Conservation (phyloP, 2,113 vertebrate genomes). For the Rhinoderma darwinii region DNA sequence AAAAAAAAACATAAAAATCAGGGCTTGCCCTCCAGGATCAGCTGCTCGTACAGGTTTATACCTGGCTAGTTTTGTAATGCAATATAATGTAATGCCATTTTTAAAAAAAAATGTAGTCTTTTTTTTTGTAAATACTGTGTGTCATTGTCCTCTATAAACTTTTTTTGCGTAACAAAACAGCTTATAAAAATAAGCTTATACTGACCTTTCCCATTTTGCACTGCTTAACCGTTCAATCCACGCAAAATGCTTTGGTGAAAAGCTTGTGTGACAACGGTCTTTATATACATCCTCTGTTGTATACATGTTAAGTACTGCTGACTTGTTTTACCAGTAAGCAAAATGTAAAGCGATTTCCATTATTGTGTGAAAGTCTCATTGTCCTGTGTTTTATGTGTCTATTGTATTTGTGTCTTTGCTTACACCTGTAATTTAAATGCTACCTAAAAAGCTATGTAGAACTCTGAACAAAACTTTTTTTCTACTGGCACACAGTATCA, state of each 20-base stretch:
- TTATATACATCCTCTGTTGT: conserved; percentile 26
- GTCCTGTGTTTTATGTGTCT: conserved; percentile 4
- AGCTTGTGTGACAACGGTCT: background rate
- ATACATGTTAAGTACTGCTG: conserved; percentile 26
- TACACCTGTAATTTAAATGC: conserved; percentile 8
- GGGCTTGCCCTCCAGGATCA: background rate
- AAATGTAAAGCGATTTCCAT: background rate
- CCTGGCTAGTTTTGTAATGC: background rate
- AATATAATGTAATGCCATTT: background rate
- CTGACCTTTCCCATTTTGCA: conserved; percentile 41
- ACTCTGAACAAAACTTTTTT: background rate
- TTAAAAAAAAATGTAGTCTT: background rate
- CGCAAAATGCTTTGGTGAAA: background rate
- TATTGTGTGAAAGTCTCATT: background rate
- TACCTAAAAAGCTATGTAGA: conserved; percentile 15
- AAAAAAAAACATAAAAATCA: background rate
- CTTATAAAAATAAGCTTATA: background rate
- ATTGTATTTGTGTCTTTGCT: conserved; percentile 22
- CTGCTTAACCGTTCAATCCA: background rate
- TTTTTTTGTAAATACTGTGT: no score
- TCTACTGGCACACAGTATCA: background rate
- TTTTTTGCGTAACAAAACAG: background rate
- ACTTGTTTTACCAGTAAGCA: conserved; percentile 23
- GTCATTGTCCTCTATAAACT: no score
- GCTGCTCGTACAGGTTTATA: background rate